Evolutionary conservation across 2,888 invertebrate genomes (phyloP), one percentile per base, ranked within the genome.

Genomic region (Deilephila porcellus): DNA sequence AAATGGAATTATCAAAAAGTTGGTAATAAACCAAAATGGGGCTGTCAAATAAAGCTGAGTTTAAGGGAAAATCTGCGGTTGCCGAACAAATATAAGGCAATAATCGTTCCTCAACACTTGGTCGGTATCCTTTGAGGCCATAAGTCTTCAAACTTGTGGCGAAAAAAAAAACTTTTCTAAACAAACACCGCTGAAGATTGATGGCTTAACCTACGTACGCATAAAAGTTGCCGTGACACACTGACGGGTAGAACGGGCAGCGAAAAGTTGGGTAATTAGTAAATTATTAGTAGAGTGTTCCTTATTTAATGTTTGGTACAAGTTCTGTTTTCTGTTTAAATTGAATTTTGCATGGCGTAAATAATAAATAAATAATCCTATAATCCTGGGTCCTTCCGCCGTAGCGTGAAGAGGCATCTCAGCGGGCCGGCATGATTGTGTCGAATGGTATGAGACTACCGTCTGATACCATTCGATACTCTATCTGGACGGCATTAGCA

Each of bases 171-270:
- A 88, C 81, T 90, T 88, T 83, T 84, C 85, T 84, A 87, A 90
- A 88, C 91, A 91, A 90, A 87, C 87, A 85, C 78, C 76, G 76
- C 76, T 82, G 77, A 85, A 90, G 91, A 91, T 91, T 91, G 91
- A 91, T 91, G 88, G 83, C 86, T 89, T 86, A 83, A 87, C 88
- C 88, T 85, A 76, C 80, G 86, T 83, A 83, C 83, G 86, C 85
- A 83, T 79, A 77, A 77, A 82, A 82, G 78, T 79, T 85, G 70
- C 19, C 14, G 74, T 59, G 74, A 85, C 81, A 83, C 73, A 87
- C 76, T n/a, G 78, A 1, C 14, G 11, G 53, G 0, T 3, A 6
- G 34, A 5, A 37, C 53, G 53, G 34, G 5, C 14, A 19, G 59
- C 34, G n/a, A 70, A 71, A 11, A 14, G 53, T 32, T 71, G 8